Evolutionary conservation across 1,140 invertebrate species (phyloP).

Genomic region (Archivesica marissinica): DNA sequence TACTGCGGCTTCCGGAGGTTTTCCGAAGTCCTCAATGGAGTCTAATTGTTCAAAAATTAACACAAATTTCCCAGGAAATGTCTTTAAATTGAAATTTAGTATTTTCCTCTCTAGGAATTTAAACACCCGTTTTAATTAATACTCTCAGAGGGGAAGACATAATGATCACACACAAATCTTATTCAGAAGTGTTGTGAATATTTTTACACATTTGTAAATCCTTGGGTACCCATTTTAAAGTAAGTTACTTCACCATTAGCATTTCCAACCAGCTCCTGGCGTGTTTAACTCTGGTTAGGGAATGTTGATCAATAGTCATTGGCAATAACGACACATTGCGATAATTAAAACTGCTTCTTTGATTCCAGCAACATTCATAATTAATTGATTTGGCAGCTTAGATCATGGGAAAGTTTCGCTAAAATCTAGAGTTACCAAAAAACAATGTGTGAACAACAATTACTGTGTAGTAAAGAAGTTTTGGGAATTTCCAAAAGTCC

Average conservation of each 20-base stretch:
- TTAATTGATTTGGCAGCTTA: constrained; percentile 19
- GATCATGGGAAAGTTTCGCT: constrained; percentile 17
- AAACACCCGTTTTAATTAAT: constrained; percentile 35
- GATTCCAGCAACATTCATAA: constrained; percentile 24
- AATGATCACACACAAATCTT: not conserved
- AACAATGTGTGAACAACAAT: not conserved
- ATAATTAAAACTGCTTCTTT: constrained; percentile 8
- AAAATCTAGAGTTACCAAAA: not conserved
- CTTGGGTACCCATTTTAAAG: constrained; percentile 16
- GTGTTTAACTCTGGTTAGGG: not conserved
- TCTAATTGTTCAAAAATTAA: constrained; percentile 3
- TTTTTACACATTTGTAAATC: not conserved
- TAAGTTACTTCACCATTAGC: not conserved
- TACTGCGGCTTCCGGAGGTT: not conserved
- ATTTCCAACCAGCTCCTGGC: not conserved
- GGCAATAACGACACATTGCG: constrained; percentile 8
- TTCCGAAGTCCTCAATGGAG: not conserved
- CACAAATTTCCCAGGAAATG: constrained; percentile 13
- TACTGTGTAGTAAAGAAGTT: not conserved
- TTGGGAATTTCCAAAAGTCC: no score
- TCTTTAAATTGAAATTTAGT: constrained; percentile 21
- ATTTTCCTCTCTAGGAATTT: not conserved
- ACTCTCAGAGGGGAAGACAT: constrained; percentile 4
- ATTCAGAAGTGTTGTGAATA: not conserved
- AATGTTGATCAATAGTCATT: not conserved